Evolutionary conservation across 1,140 invertebrate genomes (phyloP).

Genomic region (Idris sp.): DNA sequence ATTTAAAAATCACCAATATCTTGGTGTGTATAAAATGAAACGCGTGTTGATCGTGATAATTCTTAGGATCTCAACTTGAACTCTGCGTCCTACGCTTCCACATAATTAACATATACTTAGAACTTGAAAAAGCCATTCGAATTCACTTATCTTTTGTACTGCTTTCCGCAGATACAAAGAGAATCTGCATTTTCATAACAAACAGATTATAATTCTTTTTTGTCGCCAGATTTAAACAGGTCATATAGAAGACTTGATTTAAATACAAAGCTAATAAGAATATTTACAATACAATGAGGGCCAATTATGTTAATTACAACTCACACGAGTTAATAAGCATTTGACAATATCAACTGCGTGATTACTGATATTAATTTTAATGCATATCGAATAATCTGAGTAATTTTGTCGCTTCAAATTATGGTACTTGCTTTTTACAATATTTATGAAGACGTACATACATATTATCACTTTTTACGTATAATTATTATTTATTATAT

Average conservation of each 20-base stretch:
- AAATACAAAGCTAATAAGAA: conserved; percentile 53
- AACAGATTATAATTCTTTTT: conserved; percentile 32
- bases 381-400: neutral
- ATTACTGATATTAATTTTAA: conserved; percentile 22
- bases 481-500: too few species aligned
- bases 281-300: conserved; percentile 37
- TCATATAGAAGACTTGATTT: conserved; percentile 26
- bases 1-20: conserved; percentile 13
- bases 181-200: conserved; percentile 48
- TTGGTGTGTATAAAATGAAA: conserved; percentile 30
- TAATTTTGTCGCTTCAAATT: neutral
- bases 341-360: conserved; percentile 25
- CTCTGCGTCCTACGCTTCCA: conserved; percentile 39
- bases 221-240: conserved; percentile 16
- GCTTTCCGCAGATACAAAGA: conserved; percentile 37
- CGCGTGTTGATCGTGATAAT: conserved; percentile 55
- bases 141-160: conserved; percentile 34
- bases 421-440: too few species aligned
- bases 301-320: conserved; percentile 31
- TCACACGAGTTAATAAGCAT: conserved; percentile 18
- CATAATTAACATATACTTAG: conserved; percentile 44
- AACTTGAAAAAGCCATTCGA: conserved; percentile 14
- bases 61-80: conserved; percentile 31
- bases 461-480: too few species aligned
- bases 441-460: too few species aligned